Base-by-base conservation (phyloP, 2,113 vertebrate species). In the Brachyistius frenatus region DNA sequence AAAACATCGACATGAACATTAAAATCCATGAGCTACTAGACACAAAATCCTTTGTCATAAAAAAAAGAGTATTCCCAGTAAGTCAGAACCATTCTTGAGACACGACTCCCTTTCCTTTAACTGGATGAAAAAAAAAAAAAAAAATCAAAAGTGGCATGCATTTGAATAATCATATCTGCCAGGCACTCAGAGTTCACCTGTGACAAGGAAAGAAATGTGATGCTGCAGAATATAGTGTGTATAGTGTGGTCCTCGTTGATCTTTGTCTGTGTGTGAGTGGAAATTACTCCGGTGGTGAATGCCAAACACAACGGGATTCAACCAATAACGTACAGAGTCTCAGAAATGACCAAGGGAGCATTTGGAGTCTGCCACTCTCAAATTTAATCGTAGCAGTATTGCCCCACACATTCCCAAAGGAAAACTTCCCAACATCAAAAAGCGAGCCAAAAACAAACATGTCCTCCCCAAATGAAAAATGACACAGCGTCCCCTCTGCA, bases 401-500 rank as follows among this genome's bases (percentile, higher is more conserved):
- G 78, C 73, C 49, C 57, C 54, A 30, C 75, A 82, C 50, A 66
- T 66, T 61, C 81, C 72, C 60, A 39, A 70, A 91, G 77, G 81
- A 80, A 88, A 86, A 78, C 56, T 62, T 78, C 52, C 63, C 10
- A 23, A 82, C 77, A 89, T 91, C 64, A 83, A 84, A 91, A 85
- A 58, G 4, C 69, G 54, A 81, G 76, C 69, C 77, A 78, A 88
- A 64, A 85, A 84, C 77, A 84, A 89, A 72, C 53, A 78, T 68
- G 80, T 88, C 78, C 73, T 87, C 78, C 72, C 46, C 39, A 73
- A 82, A 92, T 85, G 77, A 89, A 85, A 90, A 85, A 88, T 81
- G 76, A 81, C 83, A 86, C 52, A 72, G 78, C 67, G 3, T 33
- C 52, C 41, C 35, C n/a, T 31, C 46, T 41, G 36, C 55, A 75